Conservation (phyloP, 2,888 invertebrate genomes). For the Steinernema hermaphroditum region DNA sequence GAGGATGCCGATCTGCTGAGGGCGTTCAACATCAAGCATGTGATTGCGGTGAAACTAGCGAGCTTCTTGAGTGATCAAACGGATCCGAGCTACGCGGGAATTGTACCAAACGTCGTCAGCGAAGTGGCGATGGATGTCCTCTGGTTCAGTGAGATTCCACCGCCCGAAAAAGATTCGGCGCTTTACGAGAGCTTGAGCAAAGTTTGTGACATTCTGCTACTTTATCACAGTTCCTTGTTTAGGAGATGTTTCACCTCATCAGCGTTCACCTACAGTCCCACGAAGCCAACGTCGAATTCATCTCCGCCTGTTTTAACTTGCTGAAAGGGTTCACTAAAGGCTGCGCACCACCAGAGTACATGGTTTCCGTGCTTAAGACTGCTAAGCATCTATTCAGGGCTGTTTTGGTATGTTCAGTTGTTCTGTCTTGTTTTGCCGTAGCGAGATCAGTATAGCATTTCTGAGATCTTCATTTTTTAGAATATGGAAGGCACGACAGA, state of each 20-base stretch:
- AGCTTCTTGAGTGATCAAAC: not conserved
- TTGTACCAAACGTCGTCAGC: not conserved
- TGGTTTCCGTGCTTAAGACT: not conserved
- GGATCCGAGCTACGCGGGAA: not conserved
- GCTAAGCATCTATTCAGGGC: not conserved
- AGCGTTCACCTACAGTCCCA: not conserved
- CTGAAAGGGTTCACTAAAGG: not conserved
- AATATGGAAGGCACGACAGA: not conserved
- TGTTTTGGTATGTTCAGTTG: not conserved
- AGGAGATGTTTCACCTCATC: slow-evolving; percentile 2
- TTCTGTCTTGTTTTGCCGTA: no score
- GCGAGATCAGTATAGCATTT: not conserved
- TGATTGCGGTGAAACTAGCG: not conserved
- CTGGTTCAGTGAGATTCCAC: not conserved
- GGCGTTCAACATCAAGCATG: not conserved
- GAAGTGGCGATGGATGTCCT: not conserved
- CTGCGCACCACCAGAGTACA: not conserved
- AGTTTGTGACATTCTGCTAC: no score
- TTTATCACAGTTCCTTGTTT: no score
- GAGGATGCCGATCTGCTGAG: not conserved
- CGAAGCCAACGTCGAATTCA: not conserved
- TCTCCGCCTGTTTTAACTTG: not conserved
- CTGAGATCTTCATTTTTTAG: not conserved
- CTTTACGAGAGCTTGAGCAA: not conserved
- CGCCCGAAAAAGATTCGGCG: not conserved